phyloP scores from a whole-genome alignment of 2,797 vertebrate genomes.

The Pristis pectinata region DNA sequence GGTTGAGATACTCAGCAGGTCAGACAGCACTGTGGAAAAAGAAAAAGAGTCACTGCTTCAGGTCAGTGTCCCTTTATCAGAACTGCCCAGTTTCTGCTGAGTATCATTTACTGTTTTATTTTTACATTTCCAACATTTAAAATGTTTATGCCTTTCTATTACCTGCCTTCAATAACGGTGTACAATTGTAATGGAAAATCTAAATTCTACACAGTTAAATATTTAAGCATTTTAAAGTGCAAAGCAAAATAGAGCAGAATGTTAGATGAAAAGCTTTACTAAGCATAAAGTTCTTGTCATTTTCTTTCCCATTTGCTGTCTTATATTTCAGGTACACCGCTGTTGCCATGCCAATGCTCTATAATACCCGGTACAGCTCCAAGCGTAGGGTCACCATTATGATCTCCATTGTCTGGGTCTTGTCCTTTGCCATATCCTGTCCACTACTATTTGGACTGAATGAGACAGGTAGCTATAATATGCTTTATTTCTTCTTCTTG shows the following conservation, averaged over 20 bases:
- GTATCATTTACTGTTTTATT: too few relatives aligned
- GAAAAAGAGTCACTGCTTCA: too few relatives aligned
- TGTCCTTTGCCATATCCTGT: slow-evolving; percentile 96
- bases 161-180: background rate
- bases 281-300: background rate
- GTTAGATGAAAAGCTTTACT: background rate
- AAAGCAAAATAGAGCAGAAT: background rate
- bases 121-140: too few relatives aligned
- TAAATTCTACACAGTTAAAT: background rate
- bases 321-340: slow-evolving; percentile 79
- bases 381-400: slow-evolving; percentile 88
- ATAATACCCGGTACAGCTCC: slow-evolving; percentile 97
- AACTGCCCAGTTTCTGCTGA: too few relatives aligned
- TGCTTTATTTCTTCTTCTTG: too few relatives aligned
- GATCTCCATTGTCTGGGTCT: slow-evolving; percentile 93
- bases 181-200: background rate
- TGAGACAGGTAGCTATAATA: slow-evolving; percentile 72
- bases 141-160: too few relatives aligned
- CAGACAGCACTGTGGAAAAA: too few relatives aligned
- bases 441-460: slow-evolving; percentile 92
- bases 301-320: background rate
- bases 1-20: too few relatives aligned
- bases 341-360: slow-evolving; percentile 97
- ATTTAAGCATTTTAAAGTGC: background rate
- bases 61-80: too few relatives aligned